Evolutionary conservation across 2,888 invertebrate genomes (phyloP), one percentile per base, ranked within the genome.

Genomic region (Sinhomidia bicolor): DNA sequence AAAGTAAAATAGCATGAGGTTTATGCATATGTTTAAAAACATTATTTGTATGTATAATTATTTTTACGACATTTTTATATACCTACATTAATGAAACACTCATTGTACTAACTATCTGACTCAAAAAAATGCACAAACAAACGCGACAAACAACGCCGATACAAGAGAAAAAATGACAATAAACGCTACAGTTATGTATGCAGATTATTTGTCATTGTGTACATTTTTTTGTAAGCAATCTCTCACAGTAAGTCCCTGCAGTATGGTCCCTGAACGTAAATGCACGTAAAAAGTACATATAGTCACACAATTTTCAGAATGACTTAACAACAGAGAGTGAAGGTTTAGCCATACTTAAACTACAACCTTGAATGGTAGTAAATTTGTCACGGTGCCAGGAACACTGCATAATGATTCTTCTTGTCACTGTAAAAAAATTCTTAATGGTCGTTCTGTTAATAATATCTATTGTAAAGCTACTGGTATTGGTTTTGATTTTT

Each of bases 341-440:
- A 85, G 85, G 85, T 85, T 85, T 79, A 20, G 20, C 85, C 65
- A 85, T 79, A 47, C 62, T 36, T 36, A 29, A 29, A 62, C 36
- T 36, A 71, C 74, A 87, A 74, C 86, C 86, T 87, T 87, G 86
- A 81, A 60, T 41, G 44, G 44, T 12, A n/a, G n/a, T 7, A 23
- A n/a, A 60, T 54, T 87, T 87, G 86, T 87, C 60, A 81, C 86
- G 86, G 86, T 86, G 86, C 86, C 86, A 87, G 86, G 80, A 87
- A 74, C 86, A 81, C 26, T 44, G 17, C 23, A 79, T 68, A 78
- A 65, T 62, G 17, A 60, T 57, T 29, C 26, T 60, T 47, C 32
- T 85, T 85, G 71, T 80, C 85, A 80, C 80, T 68, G 51, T 79
- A 51, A 62, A 26, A n/a, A 68, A 41, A 68, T 20, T 36, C 36